Conservation (phyloP, 1,140 invertebrate species). For the Drosophila punjabiensis region DNA sequence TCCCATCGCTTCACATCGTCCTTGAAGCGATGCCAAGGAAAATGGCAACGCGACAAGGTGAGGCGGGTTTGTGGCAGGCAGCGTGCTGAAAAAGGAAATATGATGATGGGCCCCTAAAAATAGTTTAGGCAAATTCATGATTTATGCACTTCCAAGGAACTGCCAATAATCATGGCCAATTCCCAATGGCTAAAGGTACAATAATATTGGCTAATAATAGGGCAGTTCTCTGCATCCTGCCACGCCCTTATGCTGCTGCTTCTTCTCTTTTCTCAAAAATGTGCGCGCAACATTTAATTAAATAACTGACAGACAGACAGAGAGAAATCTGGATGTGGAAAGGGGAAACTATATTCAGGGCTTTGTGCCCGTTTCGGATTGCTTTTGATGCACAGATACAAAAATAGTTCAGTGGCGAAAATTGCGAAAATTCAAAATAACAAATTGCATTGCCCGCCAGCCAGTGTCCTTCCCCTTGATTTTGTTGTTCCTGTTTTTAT, state of each 20-base stretch:
- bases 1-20: slow-evolving; percentile 15
- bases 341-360: not conserved
- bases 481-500: slow-evolving; percentile 48
- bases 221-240: slow-evolving; percentile 1
- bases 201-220: slow-evolving; percentile 35
- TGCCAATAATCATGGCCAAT: slow-evolving; percentile 35
- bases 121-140: slow-evolving; percentile 28
- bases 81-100: not conserved
- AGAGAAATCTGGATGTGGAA: slow-evolving; percentile 1
- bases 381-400: slow-evolving; percentile 48
- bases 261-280: slow-evolving; percentile 14
- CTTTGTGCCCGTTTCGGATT: slow-evolving; percentile 47
- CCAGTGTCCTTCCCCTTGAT: slow-evolving; percentile 22
- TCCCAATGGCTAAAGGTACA: slow-evolving; percentile 3
- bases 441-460: slow-evolving; percentile 68
- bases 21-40: slow-evolving; percentile 33
- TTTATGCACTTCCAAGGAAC: slow-evolving; percentile 36
- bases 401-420: slow-evolving; percentile 71
- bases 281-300: slow-evolving; percentile 73
- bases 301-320: slow-evolving; percentile 55
- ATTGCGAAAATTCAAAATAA: slow-evolving; percentile 82
- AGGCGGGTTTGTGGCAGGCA: not conserved
- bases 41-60: slow-evolving; percentile 4
- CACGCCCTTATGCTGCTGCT: slow-evolving; percentile 6
- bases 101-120: slow-evolving; percentile 34